Base-by-base conservation (phyloP, 2,888 invertebrate genomes). In the Lasioglossum calceatum region DNA sequence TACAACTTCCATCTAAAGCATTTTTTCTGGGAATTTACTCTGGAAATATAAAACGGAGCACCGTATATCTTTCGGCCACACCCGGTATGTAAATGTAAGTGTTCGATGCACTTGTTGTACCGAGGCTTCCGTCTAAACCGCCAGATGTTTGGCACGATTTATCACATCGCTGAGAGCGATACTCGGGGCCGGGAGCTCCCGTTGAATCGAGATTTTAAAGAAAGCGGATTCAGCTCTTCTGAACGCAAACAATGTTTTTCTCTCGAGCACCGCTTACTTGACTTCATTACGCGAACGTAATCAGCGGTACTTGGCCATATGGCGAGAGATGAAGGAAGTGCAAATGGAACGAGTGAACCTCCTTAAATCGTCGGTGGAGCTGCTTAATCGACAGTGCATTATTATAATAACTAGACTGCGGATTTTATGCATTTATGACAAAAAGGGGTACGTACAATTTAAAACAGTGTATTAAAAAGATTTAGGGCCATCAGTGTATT, bases 101-200 rank as follows among this genome's bases (percentile, higher is more conserved):
- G 54, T 54, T 54, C 54, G 23, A 23, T 23, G 54, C 54, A 54
- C 54, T 23, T 54, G 54, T 23, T 27, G 61, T 27, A 14, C 27
- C 61, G 27, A 14, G 61, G 27, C 54, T 54, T 54, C 10, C 23
- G 61, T 27, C 61, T 32, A 61, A 61, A 61, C 61, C 14, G 27
- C 27, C 61, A 61, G 61, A 61, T 61, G 61, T 61, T 61, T 61
- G 61, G 61, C 27, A 32, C 61, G 61, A 61, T 61, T 61, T 61
- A 61, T 61, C 61, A 27, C 27, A 61, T 32, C 61, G 61, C 61
- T 61, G 61, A 61, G 2, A 27, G 61, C 27, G 27, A 61, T 61
- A 61, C 27, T 14, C 27, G 61, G 1, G 10, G 61, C 4, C 27
- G 14, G 14, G 14, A 14, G 27, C 61, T 32, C 5, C 14, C 27